Base-by-base conservation (phyloP, 2,113 vertebrate species). In the Epinephelus moara region DNA sequence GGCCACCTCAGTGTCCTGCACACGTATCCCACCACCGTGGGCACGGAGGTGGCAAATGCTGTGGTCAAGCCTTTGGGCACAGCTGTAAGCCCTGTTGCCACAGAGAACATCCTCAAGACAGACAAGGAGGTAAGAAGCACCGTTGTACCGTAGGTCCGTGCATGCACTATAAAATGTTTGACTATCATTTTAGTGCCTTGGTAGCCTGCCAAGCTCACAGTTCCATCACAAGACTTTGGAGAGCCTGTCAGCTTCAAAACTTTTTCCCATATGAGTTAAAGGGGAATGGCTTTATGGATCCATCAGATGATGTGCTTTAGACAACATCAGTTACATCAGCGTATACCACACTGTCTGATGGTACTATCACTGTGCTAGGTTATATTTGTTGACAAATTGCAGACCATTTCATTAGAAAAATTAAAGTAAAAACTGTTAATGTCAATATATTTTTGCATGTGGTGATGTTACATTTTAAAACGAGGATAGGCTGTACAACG, bases 1-100 rank as follows among this genome's bases (percentile, higher is more conserved):
- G 97, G 98, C 62, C 97, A 98, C 87, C 96, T 97, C 87, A 99
- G 98, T n/a, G 98, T 99, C 17, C 95, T 99, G 89, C 98, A 99
- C 92, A 96, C 96, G 90, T 99, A 97, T 85, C 98, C 98, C 67
- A 96, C 96, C 66, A 96, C 59, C 0, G 97, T 99, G 91, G 98
- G 97, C 42, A 97, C 96, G 42, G 98, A 99, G 76, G 98, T 99
- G 91, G 98, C 97, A 19, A 98, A 97, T 78, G 96, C 97, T 0
- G 97, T 99, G 91, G 97, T 99, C 73, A 97, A 97, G 85, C 98
- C 98, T 18, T 95, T 99, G 57, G 97, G 97, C 56, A 97, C 96
- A 60, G 96, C 96, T 18, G 96, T 97, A 61, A 96, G 96, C 89
- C 90, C 96, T 4, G 94, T 97, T 3, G 95, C 96, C 71, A 96